Percentiles rank a stretch among this genome's conserved stretches.
Conservation (phyloP, 2,888 invertebrate genomes). For the Diogma glabrata region DNA sequence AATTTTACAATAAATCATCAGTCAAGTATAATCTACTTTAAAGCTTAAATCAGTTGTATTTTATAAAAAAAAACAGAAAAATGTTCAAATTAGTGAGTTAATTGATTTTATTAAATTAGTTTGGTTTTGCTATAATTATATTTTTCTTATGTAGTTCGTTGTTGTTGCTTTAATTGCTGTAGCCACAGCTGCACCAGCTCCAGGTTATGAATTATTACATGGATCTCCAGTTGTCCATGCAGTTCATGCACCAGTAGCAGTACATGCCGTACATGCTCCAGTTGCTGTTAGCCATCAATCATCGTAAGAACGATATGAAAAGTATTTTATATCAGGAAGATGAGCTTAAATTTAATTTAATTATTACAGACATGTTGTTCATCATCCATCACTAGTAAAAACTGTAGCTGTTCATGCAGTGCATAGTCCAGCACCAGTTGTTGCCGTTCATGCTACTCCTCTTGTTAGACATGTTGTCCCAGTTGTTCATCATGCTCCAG, state of each 20-base stretch:
- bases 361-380: slow-evolving; percentile 29
- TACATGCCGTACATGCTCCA: slow-evolving; percentile 20
- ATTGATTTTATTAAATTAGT: no score
- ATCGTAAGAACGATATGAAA: slow-evolving; percentile 12
- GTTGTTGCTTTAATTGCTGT: slow-evolving; percentile 34
- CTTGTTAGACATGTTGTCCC: no score
- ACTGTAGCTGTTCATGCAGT: no score
- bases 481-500: slow-evolving; percentile 30
- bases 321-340: neutral
- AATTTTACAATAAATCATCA: no score
- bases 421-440: neutral
- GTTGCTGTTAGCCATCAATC: slow-evolving; percentile 15
- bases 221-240: slow-evolving; percentile 29
- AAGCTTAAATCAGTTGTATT: neutral
- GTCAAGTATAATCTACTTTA: slow-evolving; percentile 8
- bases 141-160: slow-evolving; percentile 24
- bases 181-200: slow-evolving; percentile 41
- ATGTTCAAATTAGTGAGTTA: slow-evolving; percentile 22
- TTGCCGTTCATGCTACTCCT: slow-evolving; percentile 32
- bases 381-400: slow-evolving; percentile 31
- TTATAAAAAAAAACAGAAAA: slow-evolving; percentile 11
- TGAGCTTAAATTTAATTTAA: neutral
- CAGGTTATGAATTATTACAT: slow-evolving; percentile 38
- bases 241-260: slow-evolving; percentile 24
- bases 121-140: neutral